These are phyloP conservation scores for Drosophila rhopaloa DNA, from an alignment of 1,140 invertebrate genomes.

Conservation along the genomic window DNA sequence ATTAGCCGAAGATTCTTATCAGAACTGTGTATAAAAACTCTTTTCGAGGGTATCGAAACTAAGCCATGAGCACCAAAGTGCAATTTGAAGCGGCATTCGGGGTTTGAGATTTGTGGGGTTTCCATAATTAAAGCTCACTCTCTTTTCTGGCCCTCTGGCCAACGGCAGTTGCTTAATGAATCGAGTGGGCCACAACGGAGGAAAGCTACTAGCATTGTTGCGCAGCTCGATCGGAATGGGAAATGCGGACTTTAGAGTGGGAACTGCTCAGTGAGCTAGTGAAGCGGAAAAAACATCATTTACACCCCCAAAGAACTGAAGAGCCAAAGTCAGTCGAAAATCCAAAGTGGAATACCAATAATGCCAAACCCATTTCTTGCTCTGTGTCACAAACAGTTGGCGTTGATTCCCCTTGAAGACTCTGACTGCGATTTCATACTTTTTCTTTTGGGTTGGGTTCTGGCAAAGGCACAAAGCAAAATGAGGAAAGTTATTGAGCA, in stretches of 20 bases:
- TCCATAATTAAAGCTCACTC: slow-evolving; percentile 41
- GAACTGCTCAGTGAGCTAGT: slow-evolving; percentile 20
- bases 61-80: slow-evolving; percentile 1
- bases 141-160: slow-evolving; percentile 6
- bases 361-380: slow-evolving; percentile 21
- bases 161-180: slow-evolving; percentile 34
- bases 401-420: slow-evolving; percentile 19
- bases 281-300: slow-evolving; percentile 60
- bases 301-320: slow-evolving; percentile 35
- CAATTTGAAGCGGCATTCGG: slow-evolving; percentile 5
- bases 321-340: not conserved
- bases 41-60: slow-evolving; percentile 1
- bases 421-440: not conserved
- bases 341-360: not conserved
- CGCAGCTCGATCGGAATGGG: slow-evolving; percentile 27
- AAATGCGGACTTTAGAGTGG: not conserved
- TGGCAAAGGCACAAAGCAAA: slow-evolving; percentile 22
- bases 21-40: too few relatives aligned
- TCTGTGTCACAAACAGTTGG: slow-evolving; percentile 56
- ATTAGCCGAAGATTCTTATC: too few relatives aligned
- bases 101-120: slow-evolving; percentile 31
- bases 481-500: slow-evolving; percentile 60
- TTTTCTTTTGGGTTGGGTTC: not conserved
- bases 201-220: not conserved
- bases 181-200: slow-evolving; percentile 4